phyloP scores from a whole-genome alignment of 2,888 invertebrate genomes.

The Caenorhabditis imperialis region DNA sequence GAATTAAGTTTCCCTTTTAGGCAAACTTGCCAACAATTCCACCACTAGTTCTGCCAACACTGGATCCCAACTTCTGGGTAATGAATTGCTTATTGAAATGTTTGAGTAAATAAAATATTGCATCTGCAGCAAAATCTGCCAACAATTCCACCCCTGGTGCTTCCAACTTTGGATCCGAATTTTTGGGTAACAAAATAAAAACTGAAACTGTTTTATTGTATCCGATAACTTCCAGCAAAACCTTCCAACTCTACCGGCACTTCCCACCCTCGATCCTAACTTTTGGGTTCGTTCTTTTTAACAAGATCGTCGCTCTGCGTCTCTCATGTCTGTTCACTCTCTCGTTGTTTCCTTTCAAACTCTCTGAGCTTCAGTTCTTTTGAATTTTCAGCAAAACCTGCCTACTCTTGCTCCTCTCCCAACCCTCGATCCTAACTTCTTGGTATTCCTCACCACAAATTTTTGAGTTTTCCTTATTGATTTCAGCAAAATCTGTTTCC shows the following conservation, averaged over 20 bases:
- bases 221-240: slow-evolving; percentile 11
- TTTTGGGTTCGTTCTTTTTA: slow-evolving; percentile 25
- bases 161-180: slow-evolving; percentile 11
- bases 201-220: not conserved
- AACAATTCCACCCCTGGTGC: slow-evolving; percentile 13
- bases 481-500: slow-evolving; percentile 17
- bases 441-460: slow-evolving; percentile 3
- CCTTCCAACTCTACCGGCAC: slow-evolving; percentile 10
- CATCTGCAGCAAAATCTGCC: slow-evolving; percentile 15
- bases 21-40: slow-evolving; percentile 19
- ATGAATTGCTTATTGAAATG: not conserved
- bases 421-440: slow-evolving; percentile 17
- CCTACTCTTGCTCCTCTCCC: slow-evolving; percentile 45
- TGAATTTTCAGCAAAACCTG: slow-evolving; percentile 43
- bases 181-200: slow-evolving; percentile 1
- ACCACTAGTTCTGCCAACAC: slow-evolving; percentile 9
- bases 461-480: too few relatives aligned
- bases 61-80: slow-evolving; percentile 7
- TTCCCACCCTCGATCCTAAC: slow-evolving; percentile 27
- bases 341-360: not conserved
- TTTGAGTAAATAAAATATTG: not conserved
- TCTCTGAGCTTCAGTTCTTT: not conserved
- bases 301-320: too few relatives aligned
- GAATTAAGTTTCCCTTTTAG: not conserved
- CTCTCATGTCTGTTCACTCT: not conserved